Conservation (phyloP, 2,113 vertebrate genomes). For the Fregata magnificens region DNA sequence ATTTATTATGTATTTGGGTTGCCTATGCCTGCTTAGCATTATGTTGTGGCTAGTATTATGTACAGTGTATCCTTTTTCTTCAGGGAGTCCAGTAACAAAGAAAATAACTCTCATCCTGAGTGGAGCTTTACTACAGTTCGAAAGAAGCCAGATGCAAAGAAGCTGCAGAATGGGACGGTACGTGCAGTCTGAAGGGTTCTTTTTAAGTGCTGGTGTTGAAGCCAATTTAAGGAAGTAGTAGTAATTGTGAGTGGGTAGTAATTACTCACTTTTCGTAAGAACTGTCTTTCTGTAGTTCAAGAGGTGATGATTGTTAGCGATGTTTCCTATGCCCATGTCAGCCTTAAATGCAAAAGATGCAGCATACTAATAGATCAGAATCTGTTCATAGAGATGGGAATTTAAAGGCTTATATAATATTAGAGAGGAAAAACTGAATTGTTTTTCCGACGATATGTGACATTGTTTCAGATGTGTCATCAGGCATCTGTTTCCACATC, state of each 20-base stretch:
- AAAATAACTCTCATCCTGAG: slow-evolving; percentile 83
- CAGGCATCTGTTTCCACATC: neutral
- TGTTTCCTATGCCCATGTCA: neutral
- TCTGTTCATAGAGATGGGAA: neutral
- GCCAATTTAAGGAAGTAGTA: neutral
- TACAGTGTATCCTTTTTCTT: neutral
- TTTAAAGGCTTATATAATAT: neutral
- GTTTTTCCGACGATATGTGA: neutral
- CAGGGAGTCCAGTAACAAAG: slow-evolving; percentile 90
- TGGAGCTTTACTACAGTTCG: slow-evolving; percentile 95
- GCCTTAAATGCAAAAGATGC: neutral
- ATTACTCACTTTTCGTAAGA: neutral
- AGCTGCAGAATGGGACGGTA: slow-evolving; percentile 88
- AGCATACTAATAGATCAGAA: too few relatives aligned
- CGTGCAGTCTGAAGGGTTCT: slow-evolving; percentile 2
- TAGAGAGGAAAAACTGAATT: neutral
- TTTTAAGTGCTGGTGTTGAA: neutral
- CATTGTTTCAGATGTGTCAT: neutral
- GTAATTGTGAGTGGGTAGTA: too few relatives aligned
- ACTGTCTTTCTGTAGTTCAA: neutral
- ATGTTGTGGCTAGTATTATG: neutral
- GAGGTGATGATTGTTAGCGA: neutral
- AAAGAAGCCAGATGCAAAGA: slow-evolving; percentile 89
- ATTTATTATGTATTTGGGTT: neutral
- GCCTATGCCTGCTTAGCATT: neutral